Base-by-base conservation (phyloP, 2,797 vertebrate genomes). In the Orestias chungarensis region DNA sequence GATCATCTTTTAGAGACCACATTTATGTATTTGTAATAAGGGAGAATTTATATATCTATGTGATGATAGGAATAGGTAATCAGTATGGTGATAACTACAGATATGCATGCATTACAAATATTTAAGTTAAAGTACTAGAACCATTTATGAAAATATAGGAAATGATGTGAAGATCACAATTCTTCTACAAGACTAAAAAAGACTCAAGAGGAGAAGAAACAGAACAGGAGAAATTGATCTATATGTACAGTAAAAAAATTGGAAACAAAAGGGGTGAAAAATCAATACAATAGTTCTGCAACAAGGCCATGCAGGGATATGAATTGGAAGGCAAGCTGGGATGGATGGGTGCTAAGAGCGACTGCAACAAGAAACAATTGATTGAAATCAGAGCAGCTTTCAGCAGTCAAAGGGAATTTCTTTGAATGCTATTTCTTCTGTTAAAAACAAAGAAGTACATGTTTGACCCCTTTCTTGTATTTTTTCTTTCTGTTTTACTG, bases 221-320 rank as follows among this genome's bases (percentile, higher is more conserved):
- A 31, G 31, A 55, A 17, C 54, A 31, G 27, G 29, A 59, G 7
- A 59, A 59, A 35, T 59, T 33, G 31, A 31, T 31, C 29, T 59
- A 17, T 59, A 20, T 33, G 8, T 33, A 18, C 54, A 33, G 35
- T 23, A 47, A 33, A 57, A 57, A 59, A 59, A 11, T 17, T 59
- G 29, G 29, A 59, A 59, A 35, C 29, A 70, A 76, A 85, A 75
- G 81, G 72, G 78, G 38, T n/a, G 42, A 74, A 75, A 46, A 85
- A 88, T 87, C 88, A 66, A 85, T 89, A 71, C n/a, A 68, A 40
- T 78, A 83, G 47, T 66, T 79, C 43, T 82, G 66, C 47, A 79
- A 66, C 65, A 68, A 50, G 68, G 35, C 25, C 65, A 57, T 67
- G 68, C 67, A 70, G 55, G 31, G 55, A 59, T 59, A 59, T 59